phyloP scores from a whole-genome alignment of 2,113 vertebrate genomes.

The Larimichthys polyactis region DNA sequence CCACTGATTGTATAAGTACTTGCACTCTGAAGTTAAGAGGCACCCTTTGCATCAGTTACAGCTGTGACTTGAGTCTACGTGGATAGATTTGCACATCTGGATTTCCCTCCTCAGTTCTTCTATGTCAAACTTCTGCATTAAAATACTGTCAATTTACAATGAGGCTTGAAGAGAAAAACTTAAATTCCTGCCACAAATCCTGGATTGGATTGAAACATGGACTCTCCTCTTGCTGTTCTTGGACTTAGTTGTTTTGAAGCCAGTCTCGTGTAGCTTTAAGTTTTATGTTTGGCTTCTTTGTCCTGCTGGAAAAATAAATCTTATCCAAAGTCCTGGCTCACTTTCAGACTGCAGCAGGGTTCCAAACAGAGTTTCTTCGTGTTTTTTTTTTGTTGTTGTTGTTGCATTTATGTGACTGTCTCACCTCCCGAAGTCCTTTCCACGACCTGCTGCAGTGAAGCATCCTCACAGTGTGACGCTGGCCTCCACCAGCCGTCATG shows the following conservation, averaged over 20 bases:
- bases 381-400: background rate
- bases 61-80: background rate
- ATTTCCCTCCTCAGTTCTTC: background rate
- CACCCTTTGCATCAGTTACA: background rate
- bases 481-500: background rate
- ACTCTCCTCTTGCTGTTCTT: background rate
- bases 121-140: background rate
- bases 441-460: background rate
- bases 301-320: constrained; percentile 34
- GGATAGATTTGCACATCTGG: background rate
- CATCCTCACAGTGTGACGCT: background rate
- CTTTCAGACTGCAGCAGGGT: background rate
- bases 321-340: background rate
- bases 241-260: background rate
- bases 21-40: background rate
- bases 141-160: background rate
- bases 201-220: background rate
- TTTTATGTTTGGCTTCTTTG: constrained; percentile 41
- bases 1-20: background rate
- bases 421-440: background rate
- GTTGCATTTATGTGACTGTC: background rate
- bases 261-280: background rate
- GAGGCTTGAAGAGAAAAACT: background rate
- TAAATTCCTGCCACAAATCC: background rate
- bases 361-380: background rate